Evolutionary conservation across 2,113 vertebrate genomes (phyloP), one percentile per base, ranked within the genome.

Genomic region (Mastomys coucha): DNA sequence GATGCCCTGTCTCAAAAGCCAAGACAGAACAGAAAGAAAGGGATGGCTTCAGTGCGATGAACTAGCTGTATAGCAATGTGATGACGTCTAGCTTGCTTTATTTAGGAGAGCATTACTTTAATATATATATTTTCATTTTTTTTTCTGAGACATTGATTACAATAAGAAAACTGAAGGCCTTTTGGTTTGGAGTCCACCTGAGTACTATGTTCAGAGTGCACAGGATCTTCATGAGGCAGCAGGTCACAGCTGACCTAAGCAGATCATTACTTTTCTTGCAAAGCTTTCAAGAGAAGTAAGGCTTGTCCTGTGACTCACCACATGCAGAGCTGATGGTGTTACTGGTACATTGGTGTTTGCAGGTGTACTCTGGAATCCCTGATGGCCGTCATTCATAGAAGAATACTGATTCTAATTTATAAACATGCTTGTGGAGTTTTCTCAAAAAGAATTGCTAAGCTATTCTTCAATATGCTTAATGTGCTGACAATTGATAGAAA

Each of bases 171-270:
- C 73, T 42, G 87, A 53, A 1, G 87, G 75, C 86, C 67, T 69
- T 69, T 94, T 98, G 96, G 75, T 93, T 97, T 97, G 93, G 88
- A 96, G 98, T 98, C 95, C 86, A 91, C 69, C 92, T 91, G 96
- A 97, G 97, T 97, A 91, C 77, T 91, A 60, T 73, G 7, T 95
- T 94, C n/a, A 85, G 70, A 97, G 93, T 97, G 72, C 89, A 75
- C 67, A 97, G 93, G 3, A 20, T 94, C 49, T 88, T 60, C 45
- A n/a, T 70, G 73, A 69, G 97, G 93, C 93, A 96, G 60, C 4
- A 51, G 60, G 97, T 97, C 97, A 95, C 97, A 92, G 85, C 96
- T 97, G 97, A 80, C 69, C 7, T 51, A 19, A 77, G 26, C 28
- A 63, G 42, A 87, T 53, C 63, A 31, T 91, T 89, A 24, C 28